Evolutionary conservation across 2,797 vertebrate genomes (phyloP), one percentile per base, ranked within the genome.

Genomic region (Rousettus madagascariensis): DNA sequence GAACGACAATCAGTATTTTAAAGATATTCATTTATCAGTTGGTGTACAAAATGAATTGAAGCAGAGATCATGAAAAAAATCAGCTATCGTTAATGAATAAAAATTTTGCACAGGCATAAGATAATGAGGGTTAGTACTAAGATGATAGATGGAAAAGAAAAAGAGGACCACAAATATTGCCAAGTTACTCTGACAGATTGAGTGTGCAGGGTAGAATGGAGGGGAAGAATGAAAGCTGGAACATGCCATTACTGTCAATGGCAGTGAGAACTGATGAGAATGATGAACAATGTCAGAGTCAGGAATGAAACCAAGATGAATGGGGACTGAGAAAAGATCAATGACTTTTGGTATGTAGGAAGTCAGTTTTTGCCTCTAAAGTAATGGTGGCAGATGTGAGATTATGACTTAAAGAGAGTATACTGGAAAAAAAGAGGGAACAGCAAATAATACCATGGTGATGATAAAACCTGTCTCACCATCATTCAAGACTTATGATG

Each of bases 21-120:
- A 94, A 92, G 26, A 43, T 63, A 65, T 77, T 95, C 59, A 51
- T 91, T 90, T 93, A 30, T 89, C 61, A 86, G 69, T 74, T 69
- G 24, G 28, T 79, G 9, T 86, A 8, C 22, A 89, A 69, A 96
- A 61, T 91, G 12, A 96, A 41, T 33, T 89, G 61, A 95, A 86
- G 38, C 57, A 96, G 69, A 89, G 41, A 89, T 57, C 95, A 86
- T 86, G 59, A 51, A 55, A 90, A 79, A 63, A 63, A 51, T 74
- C 59, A 94, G n/a, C 33, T 68, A 51, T 90, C 59, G 33, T 5
- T 30, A 55, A 82, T 89, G 79, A 57, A 55, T 94, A 33, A 61
- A 78, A 92, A 61, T 65, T 41, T 55, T 66, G 36, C 53, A 51
- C 8, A 79, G 57, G 22, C 33, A 41, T 17, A n/a, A 51, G 41